phyloP scores from a whole-genome alignment of 2,113 vertebrate genomes.

The Lampris incognitus region DNA sequence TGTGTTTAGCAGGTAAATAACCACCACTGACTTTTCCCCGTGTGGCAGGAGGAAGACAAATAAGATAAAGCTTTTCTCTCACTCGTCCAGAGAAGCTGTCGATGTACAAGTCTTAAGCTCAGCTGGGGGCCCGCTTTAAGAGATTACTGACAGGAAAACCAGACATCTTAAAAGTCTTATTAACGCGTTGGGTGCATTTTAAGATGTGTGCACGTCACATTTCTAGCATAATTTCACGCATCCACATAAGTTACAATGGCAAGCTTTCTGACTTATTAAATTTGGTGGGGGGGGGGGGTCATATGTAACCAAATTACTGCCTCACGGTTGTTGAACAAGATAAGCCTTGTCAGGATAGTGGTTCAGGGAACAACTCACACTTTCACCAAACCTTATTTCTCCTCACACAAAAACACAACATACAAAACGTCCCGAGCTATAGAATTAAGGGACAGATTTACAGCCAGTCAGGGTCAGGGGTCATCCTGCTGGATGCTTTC shows the following conservation, averaged over 20 bases:
- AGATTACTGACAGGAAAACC: conserved; percentile 8
- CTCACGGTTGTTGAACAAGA: conserved; percentile 40
- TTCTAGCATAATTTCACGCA: not conserved
- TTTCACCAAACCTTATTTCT: conserved; percentile 42
- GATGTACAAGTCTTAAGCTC: conserved; percentile 43
- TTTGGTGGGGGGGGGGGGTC: not conserved
- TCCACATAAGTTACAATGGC: conserved; percentile 9
- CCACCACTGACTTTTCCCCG: conserved; percentile 70
- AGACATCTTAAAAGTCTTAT: conserved; percentile 4
- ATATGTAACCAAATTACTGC: not conserved
- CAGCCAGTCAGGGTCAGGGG: conserved; percentile 78
- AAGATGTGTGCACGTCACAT: conserved; percentile 24
- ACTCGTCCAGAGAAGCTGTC: conserved; percentile 30
- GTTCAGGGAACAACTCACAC: conserved; percentile 39
- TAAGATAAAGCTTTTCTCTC: conserved; percentile 62
- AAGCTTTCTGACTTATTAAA: not conserved
- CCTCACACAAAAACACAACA: conserved; percentile 56
- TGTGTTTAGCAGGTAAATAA: conserved; percentile 73
- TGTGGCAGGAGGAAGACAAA: conserved; percentile 73
- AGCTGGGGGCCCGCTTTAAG: conserved; percentile 50
- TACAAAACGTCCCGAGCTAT: conserved; percentile 56
- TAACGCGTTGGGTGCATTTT: conserved; percentile 22
- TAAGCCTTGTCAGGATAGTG: conserved; percentile 37
- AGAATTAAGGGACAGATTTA: conserved; percentile 81
- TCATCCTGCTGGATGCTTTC: conserved; percentile 79